A percentile compares a stretch with the other conserved stretches of the same genome.
Evolutionary conservation across 2,888 invertebrate genomes (phyloP).

Genomic region (Folsomia candida): DNA sequence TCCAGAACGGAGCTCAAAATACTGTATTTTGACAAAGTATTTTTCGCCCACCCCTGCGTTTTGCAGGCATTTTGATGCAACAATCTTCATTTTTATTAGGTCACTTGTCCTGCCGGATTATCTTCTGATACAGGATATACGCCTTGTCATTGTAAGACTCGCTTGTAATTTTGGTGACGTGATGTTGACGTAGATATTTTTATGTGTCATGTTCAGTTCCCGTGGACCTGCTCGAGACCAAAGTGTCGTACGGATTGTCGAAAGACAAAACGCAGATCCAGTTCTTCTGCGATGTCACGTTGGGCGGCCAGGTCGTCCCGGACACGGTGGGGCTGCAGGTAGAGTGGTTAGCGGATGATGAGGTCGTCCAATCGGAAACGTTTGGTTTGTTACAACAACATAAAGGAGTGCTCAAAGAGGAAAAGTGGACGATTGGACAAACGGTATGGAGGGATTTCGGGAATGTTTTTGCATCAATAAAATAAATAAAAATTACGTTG

Average conservation of each 20-base stretch:
- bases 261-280: conserved; percentile 47
- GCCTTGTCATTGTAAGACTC: conserved; percentile 51
- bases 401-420: conserved; percentile 50
- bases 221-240: conserved; percentile 50
- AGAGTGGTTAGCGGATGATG: conserved; percentile 51
- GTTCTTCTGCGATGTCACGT: conserved; percentile 51
- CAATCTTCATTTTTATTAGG: too few species aligned
- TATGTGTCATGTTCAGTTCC: conserved; percentile 48
- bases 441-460: conserved; percentile 36
- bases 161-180: background rate
- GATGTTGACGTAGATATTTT: background rate
- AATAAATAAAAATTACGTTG: too few species aligned
- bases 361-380: conserved; percentile 50
- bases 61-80: too few species aligned
- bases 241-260: conserved; percentile 49
- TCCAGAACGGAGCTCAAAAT: too few species aligned
- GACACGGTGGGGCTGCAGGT: conserved; percentile 51
- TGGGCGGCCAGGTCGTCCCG: conserved; percentile 51
- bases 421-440: conserved; percentile 52
- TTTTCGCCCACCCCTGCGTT: too few species aligned
- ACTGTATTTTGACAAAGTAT: too few species aligned
- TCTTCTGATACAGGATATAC: conserved; percentile 51
- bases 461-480: background rate
- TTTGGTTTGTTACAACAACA: conserved; percentile 50
- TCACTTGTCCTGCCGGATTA: conserved; percentile 51